A percentile compares a stretch with the other conserved stretches of the same genome.
Conservation (phyloP, 2,797 vertebrate species). For the Strix occidentalis region DNA sequence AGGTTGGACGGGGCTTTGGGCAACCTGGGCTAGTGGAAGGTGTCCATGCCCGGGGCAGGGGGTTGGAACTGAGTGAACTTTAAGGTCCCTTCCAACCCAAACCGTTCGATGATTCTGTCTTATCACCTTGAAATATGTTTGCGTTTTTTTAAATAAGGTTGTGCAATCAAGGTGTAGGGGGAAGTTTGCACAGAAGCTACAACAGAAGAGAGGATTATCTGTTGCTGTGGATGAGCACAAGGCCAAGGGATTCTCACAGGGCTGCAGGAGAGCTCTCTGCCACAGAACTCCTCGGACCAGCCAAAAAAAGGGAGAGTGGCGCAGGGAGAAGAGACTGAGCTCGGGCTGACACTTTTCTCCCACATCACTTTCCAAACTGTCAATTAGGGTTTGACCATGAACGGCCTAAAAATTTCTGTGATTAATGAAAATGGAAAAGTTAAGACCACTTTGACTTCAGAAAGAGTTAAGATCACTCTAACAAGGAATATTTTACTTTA, state of each 20-base stretch:
- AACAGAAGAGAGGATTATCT: neutral
- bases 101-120: neutral
- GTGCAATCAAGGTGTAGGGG: neutral
- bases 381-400: neutral
- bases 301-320: neutral
- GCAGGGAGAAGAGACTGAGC: neutral
- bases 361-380: neutral
- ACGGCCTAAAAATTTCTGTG: neutral
- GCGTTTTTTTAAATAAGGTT: neutral
- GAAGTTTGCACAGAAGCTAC: neutral
- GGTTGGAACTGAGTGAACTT: too few relatives aligned
- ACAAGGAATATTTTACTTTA: neutral
- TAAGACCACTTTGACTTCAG: neutral
- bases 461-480: slow-evolving; percentile 15
- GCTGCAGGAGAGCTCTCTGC: neutral
- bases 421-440: neutral
- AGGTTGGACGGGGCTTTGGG: too few relatives aligned
- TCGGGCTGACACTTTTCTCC: neutral
- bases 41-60: too few relatives aligned
- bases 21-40: too few relatives aligned
- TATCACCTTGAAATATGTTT: neutral
- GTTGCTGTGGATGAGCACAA: neutral
- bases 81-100: too few relatives aligned
- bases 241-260: too few relatives aligned
- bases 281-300: neutral